These are phyloP conservation scores for Lineus longissimus DNA, from an alignment of 1,140 invertebrate species.

Conservation along the genomic window DNA sequence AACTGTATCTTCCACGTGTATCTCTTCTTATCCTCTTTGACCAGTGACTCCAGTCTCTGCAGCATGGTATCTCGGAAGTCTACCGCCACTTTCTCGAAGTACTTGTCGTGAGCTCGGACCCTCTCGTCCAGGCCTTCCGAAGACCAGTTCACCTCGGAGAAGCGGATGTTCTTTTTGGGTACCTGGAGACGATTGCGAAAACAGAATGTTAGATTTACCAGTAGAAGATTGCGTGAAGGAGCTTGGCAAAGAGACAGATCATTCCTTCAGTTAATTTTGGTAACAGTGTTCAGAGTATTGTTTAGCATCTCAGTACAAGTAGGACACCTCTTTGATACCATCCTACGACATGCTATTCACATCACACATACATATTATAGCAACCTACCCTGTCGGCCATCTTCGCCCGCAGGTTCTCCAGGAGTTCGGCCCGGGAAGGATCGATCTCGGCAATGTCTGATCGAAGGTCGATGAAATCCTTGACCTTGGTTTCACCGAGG, in stretches of 20 bases:
- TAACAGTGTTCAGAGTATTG: too few species aligned
- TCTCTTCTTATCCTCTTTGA: constrained; percentile 63
- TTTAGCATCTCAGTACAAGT: too few species aligned
- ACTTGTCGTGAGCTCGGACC: constrained; percentile 61
- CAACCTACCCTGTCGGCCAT: background rate
- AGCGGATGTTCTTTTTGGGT: constrained; percentile 61
- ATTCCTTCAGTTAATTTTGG: too few species aligned
- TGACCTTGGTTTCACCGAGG: constrained; percentile 24
- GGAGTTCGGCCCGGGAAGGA: background rate
- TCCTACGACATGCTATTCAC: too few species aligned
- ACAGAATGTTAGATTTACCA: too few species aligned
- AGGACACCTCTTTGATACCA: too few species aligned
- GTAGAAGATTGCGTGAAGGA: too few species aligned
- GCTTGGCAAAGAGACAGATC: too few species aligned
- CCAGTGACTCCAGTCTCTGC: constrained; percentile 53
- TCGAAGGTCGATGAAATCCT: constrained; percentile 21
- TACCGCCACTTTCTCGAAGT: constrained; percentile 60
- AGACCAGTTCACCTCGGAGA: constrained; percentile 60
- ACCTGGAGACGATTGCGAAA: constrained; percentile 26
- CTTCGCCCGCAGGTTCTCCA: constrained; percentile 10
- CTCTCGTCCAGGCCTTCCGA: constrained; percentile 54
- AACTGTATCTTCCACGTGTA: constrained; percentile 37
- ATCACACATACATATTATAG: too few species aligned
- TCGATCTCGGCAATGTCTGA: background rate
- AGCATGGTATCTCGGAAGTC: constrained; percentile 22